A percentile compares a stretch with the other conserved stretches of the same genome.
These are phyloP conservation scores for Plectropomus leopardus DNA, from an alignment of 2,113 vertebrate species.

Conservation along the genomic window DNA sequence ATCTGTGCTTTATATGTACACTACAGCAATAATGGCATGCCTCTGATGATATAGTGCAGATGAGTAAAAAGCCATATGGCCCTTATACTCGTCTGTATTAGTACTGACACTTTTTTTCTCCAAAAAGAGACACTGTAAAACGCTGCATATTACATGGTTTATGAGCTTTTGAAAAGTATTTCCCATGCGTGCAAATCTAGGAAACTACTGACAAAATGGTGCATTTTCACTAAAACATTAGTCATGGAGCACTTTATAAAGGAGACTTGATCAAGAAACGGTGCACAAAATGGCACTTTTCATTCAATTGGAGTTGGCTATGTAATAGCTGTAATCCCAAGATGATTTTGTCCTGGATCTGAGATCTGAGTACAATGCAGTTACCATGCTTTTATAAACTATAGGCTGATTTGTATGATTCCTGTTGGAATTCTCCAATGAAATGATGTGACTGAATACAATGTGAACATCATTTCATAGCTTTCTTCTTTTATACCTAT, in stretches of 20 bases:
- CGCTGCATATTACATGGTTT: slow-evolving; percentile 12
- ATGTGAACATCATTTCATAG: not conserved
- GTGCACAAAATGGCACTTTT: not conserved
- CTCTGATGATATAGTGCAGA: slow-evolving; percentile 8
- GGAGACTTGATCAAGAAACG: slow-evolving; percentile 5
- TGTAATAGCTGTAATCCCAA: not conserved
- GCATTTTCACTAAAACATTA: slow-evolving; percentile 2
- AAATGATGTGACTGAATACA: not conserved
- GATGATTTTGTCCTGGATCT: slow-evolving; percentile 15
- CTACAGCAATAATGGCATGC: not conserved
- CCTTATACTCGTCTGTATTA: not conserved
- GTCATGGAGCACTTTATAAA: slow-evolving; percentile 8
- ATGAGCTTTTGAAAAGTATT: slow-evolving; percentile 10
- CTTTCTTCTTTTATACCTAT: not conserved
- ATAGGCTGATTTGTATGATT: not conserved
- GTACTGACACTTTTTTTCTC: not conserved
- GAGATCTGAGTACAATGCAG: not conserved
- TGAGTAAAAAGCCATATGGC: not conserved
- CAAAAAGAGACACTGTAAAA: not conserved
- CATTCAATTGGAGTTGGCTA: not conserved
- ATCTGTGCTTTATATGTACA: slow-evolving; percentile 50
- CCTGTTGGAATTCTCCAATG: slow-evolving; percentile 12
- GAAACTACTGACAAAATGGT: not conserved
- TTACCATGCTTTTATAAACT: not conserved
- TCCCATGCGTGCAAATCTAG: not conserved